Conservation (phyloP, 1,140 invertebrate genomes). For the Varroa destructor region DNA sequence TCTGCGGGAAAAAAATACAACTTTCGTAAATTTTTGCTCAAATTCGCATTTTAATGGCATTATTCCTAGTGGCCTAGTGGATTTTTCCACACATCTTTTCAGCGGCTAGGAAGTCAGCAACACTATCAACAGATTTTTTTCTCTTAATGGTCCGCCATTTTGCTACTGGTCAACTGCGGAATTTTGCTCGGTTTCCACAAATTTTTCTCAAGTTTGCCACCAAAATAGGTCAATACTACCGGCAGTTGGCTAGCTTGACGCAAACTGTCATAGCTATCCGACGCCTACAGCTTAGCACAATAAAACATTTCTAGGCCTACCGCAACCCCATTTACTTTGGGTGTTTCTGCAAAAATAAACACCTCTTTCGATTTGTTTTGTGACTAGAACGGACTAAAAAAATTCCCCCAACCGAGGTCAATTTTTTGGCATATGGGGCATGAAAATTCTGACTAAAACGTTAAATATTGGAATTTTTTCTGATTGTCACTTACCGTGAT, state of each 20-base stretch:
- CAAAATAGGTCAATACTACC: conserved; percentile 3
- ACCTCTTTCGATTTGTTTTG: too few species aligned
- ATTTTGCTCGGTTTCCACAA: conserved; percentile 22
- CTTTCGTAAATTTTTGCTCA: neutral
- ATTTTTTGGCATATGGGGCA: too few species aligned
- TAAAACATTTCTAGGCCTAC: conserved; percentile 25
- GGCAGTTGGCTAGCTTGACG: conserved; percentile 18
- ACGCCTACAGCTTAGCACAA: conserved; percentile 11
- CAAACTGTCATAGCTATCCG: conserved; percentile 14
- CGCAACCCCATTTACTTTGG: neutral
- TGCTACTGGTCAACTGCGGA: neutral
- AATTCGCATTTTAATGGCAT: too few species aligned
- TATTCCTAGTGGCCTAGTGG: too few species aligned
- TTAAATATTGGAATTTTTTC: too few species aligned
- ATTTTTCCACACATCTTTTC: too few species aligned
- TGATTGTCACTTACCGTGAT: too few species aligned
- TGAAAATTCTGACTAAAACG: too few species aligned
- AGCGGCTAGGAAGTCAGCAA: neutral
- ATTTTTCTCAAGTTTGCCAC: conserved; percentile 17
- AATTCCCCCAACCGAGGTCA: too few species aligned
- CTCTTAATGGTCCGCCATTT: conserved; percentile 24
- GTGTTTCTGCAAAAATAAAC: too few species aligned
- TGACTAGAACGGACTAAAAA: too few species aligned
- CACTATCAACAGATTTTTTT: neutral
- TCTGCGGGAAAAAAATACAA: neutral